Evolutionary conservation across 2,113 vertebrate species (phyloP).

Genomic region (Steatornis caripensis): DNA sequence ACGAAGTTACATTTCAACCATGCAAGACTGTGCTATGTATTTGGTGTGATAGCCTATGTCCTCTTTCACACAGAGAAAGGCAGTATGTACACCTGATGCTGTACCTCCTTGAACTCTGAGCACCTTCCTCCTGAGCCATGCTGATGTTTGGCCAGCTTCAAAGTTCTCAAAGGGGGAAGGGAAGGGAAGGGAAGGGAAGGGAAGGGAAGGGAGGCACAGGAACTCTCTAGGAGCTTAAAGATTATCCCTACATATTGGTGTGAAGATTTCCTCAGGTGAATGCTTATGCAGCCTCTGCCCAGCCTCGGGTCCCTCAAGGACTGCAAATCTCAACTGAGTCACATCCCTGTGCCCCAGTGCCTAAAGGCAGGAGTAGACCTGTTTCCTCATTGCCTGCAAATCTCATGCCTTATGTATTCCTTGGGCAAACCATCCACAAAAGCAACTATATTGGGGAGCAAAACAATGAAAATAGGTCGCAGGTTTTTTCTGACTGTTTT

Average conservation of each 20-base stretch:
- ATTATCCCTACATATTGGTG: background rate
- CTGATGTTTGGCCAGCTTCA: background rate
- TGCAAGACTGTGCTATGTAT: accelerated
- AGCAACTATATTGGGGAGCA: background rate
- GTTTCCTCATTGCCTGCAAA: background rate
- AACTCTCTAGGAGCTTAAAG: background rate
- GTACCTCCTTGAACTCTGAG: background rate
- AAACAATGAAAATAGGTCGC: background rate
- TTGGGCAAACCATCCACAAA: background rate
- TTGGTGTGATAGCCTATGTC: background rate
- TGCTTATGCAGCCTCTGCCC: background rate
- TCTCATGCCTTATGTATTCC: background rate
- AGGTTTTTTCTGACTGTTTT: background rate
- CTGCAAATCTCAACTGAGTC: background rate
- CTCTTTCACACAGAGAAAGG: background rate
- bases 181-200: background rate
- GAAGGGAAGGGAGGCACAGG: accelerated
- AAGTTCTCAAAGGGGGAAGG: background rate
- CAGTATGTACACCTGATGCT: background rate
- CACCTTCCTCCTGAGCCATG: background rate
- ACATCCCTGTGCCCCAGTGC: too few species aligned
- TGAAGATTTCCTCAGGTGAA: background rate
- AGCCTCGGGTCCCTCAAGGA: background rate
- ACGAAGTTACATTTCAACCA: accelerated
- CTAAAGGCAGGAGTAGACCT: background rate